Base-by-base conservation (phyloP, 2,113 vertebrate species). In the Dasyprocta punctata region DNA sequence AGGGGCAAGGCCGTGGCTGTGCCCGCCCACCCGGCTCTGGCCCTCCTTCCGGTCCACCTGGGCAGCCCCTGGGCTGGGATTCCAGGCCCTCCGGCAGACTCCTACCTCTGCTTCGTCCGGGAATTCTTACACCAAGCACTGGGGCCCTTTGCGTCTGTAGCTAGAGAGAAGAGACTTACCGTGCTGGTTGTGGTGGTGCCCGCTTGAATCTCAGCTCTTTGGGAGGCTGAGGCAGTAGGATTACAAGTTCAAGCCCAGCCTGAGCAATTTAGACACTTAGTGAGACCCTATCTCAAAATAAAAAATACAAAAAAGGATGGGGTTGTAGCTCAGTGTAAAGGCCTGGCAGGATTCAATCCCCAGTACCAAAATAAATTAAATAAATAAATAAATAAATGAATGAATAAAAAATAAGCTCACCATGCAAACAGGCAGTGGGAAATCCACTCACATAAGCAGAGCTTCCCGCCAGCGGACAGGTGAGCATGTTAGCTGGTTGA, bases 1-100 rank as follows among this genome's bases (percentile, higher is more conserved):
- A 24, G 0, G 0, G 67, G 30, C 0, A 5, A 58, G 10, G 14
- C 3, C 0, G 0, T 3, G 11, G n/a, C 7, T 19, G 4, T 33
- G 7, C 14, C 16, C 10, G 24, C 69, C 81, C 38, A 11, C 41
- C 33, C 20, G 61, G 54, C 44, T 38, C 52, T 26, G 33, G 24
- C 41, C n/a, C 33, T 1, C 2, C 14, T 73, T n/a, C 52, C 49
- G 49, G 7, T 69, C 38, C n/a, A 22, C 36, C 67, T 58, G 54
- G 36, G 16, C 5, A 10, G 81, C 58, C n/a, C 36, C 41, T 11
- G 4, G 30, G 71, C 38, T 33, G 44, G 71, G 44, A 56, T 80
- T 84, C 30, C 61, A 6, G 63, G 63, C 63, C 16, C 63, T 67
- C 63, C 5, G 16, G 77, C 26, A 33, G 61, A n/a, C 41, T 60